A percentile compares a stretch with the other conserved stretches of the same genome.
phyloP scores from a whole-genome alignment of 2,113 vertebrate species.

The Daubentonia madagascariensis region DNA sequence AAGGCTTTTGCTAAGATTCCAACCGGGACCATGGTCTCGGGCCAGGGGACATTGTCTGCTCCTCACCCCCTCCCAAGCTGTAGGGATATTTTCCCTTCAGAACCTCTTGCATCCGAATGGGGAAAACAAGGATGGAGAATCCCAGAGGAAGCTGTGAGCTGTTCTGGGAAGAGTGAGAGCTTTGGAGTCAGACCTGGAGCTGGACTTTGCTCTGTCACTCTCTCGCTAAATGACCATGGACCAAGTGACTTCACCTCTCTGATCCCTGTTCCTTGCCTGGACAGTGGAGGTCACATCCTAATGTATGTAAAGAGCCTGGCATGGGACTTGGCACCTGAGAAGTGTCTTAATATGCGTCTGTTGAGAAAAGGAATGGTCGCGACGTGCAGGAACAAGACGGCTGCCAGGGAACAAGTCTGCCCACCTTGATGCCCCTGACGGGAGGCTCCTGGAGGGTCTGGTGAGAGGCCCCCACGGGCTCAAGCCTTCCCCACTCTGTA shows the following conservation, averaged over 20 bases:
- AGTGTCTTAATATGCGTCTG: background rate
- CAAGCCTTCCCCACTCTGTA: background rate
- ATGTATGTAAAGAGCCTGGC: background rate
- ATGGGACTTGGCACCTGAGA: background rate
- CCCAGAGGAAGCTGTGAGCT: background rate
- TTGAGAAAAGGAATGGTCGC: background rate
- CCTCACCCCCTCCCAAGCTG: background rate
- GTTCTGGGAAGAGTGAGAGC: fast-evolving
- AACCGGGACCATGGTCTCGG: background rate
- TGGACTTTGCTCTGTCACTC: background rate
- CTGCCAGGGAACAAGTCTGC: background rate
- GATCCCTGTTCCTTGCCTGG: background rate
- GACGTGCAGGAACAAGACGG: background rate
- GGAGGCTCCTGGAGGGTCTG: background rate
- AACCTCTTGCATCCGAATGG: background rate
- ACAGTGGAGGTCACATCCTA: background rate
- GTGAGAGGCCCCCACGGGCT: fast-evolving
- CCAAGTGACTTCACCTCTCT: background rate
- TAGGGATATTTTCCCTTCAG: background rate
- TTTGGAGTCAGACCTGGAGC: background rate
- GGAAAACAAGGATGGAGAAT: background rate
- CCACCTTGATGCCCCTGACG: background rate
- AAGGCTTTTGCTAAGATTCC: background rate
- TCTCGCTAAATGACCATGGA: fast-evolving
- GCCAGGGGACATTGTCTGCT: fast-evolving